Evolutionary conservation across 2,888 invertebrate species (phyloP), one percentile per base, ranked within the genome.

Genomic region (Lasioglossum malachurum): DNA sequence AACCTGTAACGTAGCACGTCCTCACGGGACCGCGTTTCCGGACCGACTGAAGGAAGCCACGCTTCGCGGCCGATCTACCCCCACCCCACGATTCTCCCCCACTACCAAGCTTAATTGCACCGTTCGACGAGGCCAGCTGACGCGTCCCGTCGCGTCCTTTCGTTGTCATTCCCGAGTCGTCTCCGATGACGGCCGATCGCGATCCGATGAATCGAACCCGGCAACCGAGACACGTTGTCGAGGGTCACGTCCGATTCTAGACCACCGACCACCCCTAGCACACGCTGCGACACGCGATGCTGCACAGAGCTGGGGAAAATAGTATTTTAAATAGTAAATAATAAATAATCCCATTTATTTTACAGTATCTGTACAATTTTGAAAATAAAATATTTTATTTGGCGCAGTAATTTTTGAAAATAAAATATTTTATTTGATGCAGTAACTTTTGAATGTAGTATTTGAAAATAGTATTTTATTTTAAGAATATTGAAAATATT

Each of bases 31-130:
- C 92, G 90, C 89, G 94, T 90, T 93, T 93, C 92, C 93, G 93
- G 92, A 87, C 87, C 87, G 87, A 94, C 94, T 94, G 93, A 82
- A 88, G 87, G 82, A 86, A 86, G 88, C 88, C 93, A 92, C 92
- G 92, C 93, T 92, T 88, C 88, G 88, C 74, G 80, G 87, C 88
- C 89, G 77, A 84, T 82, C 77, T 78, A 76, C 90, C 88, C 90
- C 92, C 83, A 87, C 89, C 75, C 31, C 5, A n/a, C 10, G 10
- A 16, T 19, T 10, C 2, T n/a, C 16, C 1, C 69, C 83, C 78
- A 49, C 69, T 74, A 23, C 31, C n/a, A 53, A n/a, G 12, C 76
- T 75, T 79, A 83, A 85, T 85, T 83, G 72, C 80, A 84, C 31
- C 75, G 67, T 67, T 67, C 64, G 64, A 35, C 67, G 16, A 46